A percentile compares a stretch with the other conserved stretches of the same genome.
Evolutionary conservation across 2,888 invertebrate genomes (phyloP).

Genomic region (Trypoxylon attenuatum): DNA sequence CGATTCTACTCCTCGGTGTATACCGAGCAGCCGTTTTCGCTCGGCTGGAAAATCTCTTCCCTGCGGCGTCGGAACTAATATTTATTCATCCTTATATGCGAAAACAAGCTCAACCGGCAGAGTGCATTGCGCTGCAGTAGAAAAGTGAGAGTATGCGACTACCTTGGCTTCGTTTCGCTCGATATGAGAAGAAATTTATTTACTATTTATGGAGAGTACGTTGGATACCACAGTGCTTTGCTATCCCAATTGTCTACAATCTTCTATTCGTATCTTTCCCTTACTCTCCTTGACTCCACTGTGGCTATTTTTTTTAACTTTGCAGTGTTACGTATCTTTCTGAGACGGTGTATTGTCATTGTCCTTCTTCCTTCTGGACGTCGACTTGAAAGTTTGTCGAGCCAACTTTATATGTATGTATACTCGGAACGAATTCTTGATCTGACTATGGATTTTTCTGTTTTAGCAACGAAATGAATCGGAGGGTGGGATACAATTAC

Average conservation of each 20-base stretch:
- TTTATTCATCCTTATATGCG: constrained; percentile 10
- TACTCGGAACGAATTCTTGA: not conserved
- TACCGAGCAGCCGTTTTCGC: not conserved
- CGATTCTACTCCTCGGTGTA: not conserved
- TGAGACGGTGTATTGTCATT: no score
- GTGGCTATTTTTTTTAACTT: no score
- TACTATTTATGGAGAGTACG: constrained; percentile 28
- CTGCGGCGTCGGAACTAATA: constrained; percentile 14
- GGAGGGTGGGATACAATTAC: constrained; percentile 76
- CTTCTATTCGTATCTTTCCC: no score
- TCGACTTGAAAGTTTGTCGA: no score
- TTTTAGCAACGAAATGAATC: constrained; percentile 62
- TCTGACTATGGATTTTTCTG: not conserved
- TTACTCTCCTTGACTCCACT: no score
- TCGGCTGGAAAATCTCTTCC: not conserved
- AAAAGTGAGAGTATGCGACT: constrained; percentile 38
- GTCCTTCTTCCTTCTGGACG: no score
- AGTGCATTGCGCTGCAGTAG: constrained; percentile 7
- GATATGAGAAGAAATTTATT: constrained; percentile 37
- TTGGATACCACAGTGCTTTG: no score
- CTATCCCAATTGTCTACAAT: no score
- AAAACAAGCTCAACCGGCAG: constrained; percentile 1
- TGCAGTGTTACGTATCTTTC: no score
- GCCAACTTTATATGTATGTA: no score
- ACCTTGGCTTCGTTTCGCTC: constrained; percentile 25